Evolutionary conservation across 2,888 invertebrate genomes (phyloP), one percentile per base, ranked within the genome.

Genomic region (Pollenia amentaria): DNA sequence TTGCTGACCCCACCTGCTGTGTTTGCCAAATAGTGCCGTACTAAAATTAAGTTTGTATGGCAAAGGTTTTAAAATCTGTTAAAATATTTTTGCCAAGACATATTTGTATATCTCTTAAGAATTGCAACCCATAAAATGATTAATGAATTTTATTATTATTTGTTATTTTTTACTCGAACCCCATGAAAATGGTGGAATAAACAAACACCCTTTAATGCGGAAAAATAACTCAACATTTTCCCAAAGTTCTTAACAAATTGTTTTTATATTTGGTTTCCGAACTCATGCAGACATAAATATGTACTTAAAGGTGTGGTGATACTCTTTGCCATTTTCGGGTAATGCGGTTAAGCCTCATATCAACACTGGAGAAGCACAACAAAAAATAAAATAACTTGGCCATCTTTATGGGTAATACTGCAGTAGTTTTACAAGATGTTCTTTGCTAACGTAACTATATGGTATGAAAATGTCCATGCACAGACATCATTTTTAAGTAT

Each of bases 331-430:
- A 60, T 44, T 29, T 65, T 60, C 16, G n/a, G 60, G n/a, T 76
- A 69, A 82, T 78, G 85, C 73, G 85, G 85, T 82, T 69, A 73
- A 82, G 38, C 82, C 78, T 75, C 85, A 85, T 69, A 86, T 85
- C 82, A 85, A 69, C 73, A 70, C 57, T 10, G 29, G 3, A 73
- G 57, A 57, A 60, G 40, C 18, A 70, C 29, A 51, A 38, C 38
- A 40, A 76, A 48, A 67, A 38, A 75, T 55, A 67, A 65, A 57
- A 81, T 51, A 82, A 60, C 29, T 73, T 82, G 78, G 69, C 51
- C 78, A 75, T 82, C 57, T 73, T 73, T 55, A 7, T 11, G 44
- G 18, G 29, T 79, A 69, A 51, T 78, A 75, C 85, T 83, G 86
- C 86, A 86, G 78, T 83, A 69, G 48, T 76, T 85, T 80, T 80